These are phyloP conservation scores for Nannospalax galili DNA, from an alignment of 2,113 vertebrate species.

Conservation along the genomic window DNA sequence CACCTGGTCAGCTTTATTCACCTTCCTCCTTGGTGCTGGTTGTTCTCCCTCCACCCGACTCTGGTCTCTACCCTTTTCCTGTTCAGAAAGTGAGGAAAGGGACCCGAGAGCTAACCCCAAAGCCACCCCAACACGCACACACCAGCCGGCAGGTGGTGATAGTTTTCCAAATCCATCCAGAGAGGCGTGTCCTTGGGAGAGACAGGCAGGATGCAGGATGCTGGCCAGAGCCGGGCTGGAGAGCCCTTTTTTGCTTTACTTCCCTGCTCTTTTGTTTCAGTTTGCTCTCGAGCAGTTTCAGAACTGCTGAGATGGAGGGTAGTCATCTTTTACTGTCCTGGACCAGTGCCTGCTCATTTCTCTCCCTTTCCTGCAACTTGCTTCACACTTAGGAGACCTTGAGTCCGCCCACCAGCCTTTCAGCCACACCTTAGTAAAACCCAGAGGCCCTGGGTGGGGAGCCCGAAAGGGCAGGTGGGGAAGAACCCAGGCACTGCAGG, in stretches of 20 bases:
- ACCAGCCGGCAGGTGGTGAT: neutral
- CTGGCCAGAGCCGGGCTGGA: neutral
- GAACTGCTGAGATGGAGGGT: neutral
- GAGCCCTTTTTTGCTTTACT: neutral
- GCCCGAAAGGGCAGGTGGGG: neutral
- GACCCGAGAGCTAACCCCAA: neutral
- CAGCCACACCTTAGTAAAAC: neutral
- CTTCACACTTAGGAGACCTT: neutral
- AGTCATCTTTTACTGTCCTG: neutral
- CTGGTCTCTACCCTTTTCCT: neutral
- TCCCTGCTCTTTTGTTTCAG: neutral
- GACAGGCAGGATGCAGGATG: neutral
- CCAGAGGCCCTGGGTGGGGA: neutral
- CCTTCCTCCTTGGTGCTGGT: neutral
- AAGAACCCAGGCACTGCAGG: no score
- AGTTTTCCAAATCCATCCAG: neutral
- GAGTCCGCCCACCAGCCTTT: neutral
- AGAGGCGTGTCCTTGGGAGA: conserved; percentile 70
- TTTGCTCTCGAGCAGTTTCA: neutral
- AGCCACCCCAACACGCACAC: neutral
- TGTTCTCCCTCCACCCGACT: neutral
- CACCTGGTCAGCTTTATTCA: neutral
- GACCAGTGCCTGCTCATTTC: no score
- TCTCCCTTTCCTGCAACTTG: neutral
- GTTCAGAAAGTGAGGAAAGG: neutral